Evolutionary conservation across 2,113 vertebrate genomes (phyloP).

Genomic region (Sapajus apella): DNA sequence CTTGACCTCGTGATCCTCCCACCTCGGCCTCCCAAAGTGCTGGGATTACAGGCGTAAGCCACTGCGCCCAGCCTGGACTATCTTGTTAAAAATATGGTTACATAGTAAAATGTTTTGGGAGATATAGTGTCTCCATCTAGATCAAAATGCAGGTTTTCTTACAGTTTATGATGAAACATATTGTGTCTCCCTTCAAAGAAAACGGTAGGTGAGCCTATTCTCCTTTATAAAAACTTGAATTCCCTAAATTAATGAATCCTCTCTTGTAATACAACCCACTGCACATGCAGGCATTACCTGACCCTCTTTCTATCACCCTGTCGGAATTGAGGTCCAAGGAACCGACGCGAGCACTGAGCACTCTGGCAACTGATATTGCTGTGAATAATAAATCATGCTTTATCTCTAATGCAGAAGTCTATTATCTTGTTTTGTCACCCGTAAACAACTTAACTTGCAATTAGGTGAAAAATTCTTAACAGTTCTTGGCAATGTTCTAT

Average conservation of each 20-base stretch:
- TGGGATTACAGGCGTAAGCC: too few species aligned
- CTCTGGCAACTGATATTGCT: not conserved
- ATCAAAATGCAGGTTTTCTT: not conserved
- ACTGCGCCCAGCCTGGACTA: fast-evolving
- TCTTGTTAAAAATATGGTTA: not conserved
- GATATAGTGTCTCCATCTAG: not conserved
- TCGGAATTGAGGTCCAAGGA: not conserved
- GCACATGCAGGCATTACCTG: not conserved
- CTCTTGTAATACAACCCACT: not conserved
- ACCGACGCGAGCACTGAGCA: not conserved
- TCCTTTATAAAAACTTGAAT: not conserved
- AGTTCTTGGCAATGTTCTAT: not conserved
- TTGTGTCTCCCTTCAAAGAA: not conserved
- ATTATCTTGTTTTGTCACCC: not conserved
- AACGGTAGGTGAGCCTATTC: not conserved
- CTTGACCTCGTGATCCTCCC: too few species aligned
- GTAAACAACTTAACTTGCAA: not conserved
- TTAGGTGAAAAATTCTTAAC: not conserved
- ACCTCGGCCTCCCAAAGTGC: too few species aligned
- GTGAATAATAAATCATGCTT: not conserved
- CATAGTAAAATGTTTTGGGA: not conserved
- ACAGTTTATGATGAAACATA: not conserved
- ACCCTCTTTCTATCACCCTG: fast-evolving
- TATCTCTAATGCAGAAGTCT: not conserved
- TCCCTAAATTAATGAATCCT: not conserved